Evolutionary conservation across 2,797 vertebrate genomes (phyloP).

Genomic region (Acanthopagrus latus): DNA sequence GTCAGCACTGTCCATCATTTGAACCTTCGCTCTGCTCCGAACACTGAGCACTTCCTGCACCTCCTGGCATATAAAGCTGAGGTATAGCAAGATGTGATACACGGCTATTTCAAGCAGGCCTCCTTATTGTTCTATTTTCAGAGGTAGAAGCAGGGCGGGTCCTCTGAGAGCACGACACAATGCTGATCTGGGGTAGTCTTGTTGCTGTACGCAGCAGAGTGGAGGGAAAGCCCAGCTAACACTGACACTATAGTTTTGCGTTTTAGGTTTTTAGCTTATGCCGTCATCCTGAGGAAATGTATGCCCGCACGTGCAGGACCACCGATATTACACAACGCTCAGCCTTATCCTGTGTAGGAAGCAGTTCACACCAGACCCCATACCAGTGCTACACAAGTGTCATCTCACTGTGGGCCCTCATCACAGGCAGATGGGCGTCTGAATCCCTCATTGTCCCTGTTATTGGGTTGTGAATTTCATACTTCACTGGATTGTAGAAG

Average conservation of each 20-base stretch:
- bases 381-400: conserved; percentile 56
- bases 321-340: conserved; percentile 3
- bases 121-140: conserved; percentile 83
- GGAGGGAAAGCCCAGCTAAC: conserved; percentile 51
- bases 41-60: conserved; percentile 15
- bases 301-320: background rate
- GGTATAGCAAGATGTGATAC: conserved; percentile 53
- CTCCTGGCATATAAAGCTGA: conserved; percentile 48
- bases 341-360: conserved; percentile 55
- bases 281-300: conserved; percentile 17
- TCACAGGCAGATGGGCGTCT: conserved; percentile 69
- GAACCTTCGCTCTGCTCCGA: conserved; percentile 47
- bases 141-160: conserved; percentile 79
- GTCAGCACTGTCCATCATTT: conserved; percentile 69
- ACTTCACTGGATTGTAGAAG: conserved; percentile 51
- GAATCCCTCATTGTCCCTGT: conserved; percentile 66
- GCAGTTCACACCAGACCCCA: conserved; percentile 62
- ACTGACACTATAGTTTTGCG: conserved; percentile 19
- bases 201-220: conserved; percentile 32
- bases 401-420: conserved; percentile 55
- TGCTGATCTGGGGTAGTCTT: conserved; percentile 70
- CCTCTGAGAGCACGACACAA: conserved; percentile 70
- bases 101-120: conserved; percentile 75
- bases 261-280: conserved; percentile 32
- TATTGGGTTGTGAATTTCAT: conserved; percentile 67